These are phyloP conservation scores for Hipparchia semele DNA, from an alignment of 2,888 invertebrate genomes.

Conservation along the genomic window DNA sequence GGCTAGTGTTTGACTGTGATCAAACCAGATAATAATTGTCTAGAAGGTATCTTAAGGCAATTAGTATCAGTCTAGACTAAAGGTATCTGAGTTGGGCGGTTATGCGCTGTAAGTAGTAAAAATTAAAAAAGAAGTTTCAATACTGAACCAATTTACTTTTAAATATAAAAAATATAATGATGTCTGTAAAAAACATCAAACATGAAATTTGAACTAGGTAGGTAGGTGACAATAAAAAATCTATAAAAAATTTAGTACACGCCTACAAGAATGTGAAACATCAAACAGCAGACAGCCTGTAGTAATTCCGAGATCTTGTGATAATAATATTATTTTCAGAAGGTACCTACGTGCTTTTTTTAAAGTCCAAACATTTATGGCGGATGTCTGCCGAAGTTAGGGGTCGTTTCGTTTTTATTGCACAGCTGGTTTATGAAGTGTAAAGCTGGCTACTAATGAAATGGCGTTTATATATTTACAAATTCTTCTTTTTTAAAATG, in stretches of 20 bases:
- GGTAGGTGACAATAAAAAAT: conserved; percentile 9
- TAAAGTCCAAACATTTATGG: conserved; percentile 45
- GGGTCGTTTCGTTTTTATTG: conserved; percentile 42
- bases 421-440: conserved; percentile 43
- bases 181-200: neutral
- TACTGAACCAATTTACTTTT: no score
- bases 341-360: conserved; percentile 27
- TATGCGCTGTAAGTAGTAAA: no score
- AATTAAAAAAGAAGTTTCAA: neutral
- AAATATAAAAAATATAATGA: neutral
- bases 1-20: no score
- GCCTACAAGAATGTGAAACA: conserved; percentile 27
- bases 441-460: conserved; percentile 44
- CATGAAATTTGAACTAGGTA: conserved; percentile 1
- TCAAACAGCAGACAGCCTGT: conserved; percentile 33
- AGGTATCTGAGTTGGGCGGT: no score
- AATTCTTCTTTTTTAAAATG: conserved; percentile 1
- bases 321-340: conserved; percentile 37
- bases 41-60: no score
- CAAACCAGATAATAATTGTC: no score
- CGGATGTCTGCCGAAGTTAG: conserved; percentile 44
- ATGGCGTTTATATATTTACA: conserved; percentile 32
- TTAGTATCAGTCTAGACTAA: no score
- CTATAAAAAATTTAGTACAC: conserved; percentile 14
- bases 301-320: conserved; percentile 35